Percentiles rank a stretch among this genome's conserved stretches.
These are phyloP conservation scores for Loxodonta africana DNA, from an alignment of 2,113 vertebrate genomes.

Conservation along the genomic window DNA sequence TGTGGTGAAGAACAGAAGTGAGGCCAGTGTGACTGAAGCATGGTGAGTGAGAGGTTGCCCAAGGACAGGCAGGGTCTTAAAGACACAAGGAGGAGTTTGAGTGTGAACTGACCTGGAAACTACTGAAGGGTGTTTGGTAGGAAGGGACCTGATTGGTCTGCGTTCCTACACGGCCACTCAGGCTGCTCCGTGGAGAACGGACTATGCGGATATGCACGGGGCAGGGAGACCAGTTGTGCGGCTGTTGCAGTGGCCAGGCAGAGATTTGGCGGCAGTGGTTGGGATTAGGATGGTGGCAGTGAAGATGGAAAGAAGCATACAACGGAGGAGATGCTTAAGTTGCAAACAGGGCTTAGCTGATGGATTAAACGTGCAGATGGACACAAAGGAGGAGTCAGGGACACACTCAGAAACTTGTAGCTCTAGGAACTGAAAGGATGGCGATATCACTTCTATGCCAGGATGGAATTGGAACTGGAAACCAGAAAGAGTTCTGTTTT, in stretches of 20 bases:
- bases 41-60: background rate
- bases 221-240: background rate
- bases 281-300: background rate
- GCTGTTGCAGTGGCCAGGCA: background rate
- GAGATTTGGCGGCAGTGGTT: background rate
- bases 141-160: background rate
- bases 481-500: background rate
- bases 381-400: background rate
- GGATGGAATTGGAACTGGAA: background rate
- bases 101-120: background rate
- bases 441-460: background rate
- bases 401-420: background rate
- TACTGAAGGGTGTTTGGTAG: background rate
- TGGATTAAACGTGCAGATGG: fast-evolving
- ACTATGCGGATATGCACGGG: background rate
- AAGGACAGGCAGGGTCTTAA: background rate
- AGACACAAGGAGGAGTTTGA: background rate
- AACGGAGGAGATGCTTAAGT: fast-evolving
- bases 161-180: background rate
- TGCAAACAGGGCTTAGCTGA: fast-evolving
- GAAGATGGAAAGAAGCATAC: too few species aligned
- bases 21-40: background rate
- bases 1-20: background rate
- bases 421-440: too few species aligned
- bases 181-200: background rate